A percentile compares a stretch with the other conserved stretches of the same genome.
These are phyloP conservation scores for Fundulus diaphanus DNA, from an alignment of 2,797 vertebrate genomes.

Conservation along the genomic window DNA sequence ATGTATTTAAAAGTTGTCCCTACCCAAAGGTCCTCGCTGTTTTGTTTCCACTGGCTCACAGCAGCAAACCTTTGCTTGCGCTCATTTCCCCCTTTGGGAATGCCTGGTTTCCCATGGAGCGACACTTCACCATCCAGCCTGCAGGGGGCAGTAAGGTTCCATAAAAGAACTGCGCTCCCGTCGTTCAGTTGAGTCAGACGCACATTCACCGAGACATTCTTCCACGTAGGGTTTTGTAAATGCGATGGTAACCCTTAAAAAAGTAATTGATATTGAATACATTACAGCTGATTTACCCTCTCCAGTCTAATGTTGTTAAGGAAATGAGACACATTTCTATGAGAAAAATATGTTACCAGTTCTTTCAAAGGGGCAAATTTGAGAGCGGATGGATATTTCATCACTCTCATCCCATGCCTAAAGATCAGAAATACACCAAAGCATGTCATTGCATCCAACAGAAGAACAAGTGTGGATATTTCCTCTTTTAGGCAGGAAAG, in stretches of 20 bases:
- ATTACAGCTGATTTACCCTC: background rate
- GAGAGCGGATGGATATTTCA: slow-evolving; percentile 24
- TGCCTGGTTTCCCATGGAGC: slow-evolving; percentile 72
- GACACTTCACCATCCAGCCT: slow-evolving; percentile 77
- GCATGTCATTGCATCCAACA: slow-evolving; percentile 10
- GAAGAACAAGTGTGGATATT: background rate
- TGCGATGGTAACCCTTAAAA: slow-evolving; percentile 61
- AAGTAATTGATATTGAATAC: background rate
- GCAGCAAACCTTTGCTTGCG: slow-evolving; percentile 40
- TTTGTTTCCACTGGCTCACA: slow-evolving; percentile 63
- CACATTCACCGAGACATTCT: slow-evolving; percentile 69
- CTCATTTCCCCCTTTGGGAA: slow-evolving; percentile 60
- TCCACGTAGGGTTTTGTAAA: slow-evolving; percentile 50
- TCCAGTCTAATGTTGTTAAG: background rate
- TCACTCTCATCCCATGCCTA: slow-evolving; percentile 67
- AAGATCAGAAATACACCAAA: slow-evolving; percentile 42
- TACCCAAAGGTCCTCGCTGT: slow-evolving; percentile 71
- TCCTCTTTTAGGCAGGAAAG: background rate
- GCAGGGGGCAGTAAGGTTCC: slow-evolving; percentile 84
- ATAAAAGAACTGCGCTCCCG: slow-evolving; percentile 58
- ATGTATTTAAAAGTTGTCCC: slow-evolving; percentile 6
- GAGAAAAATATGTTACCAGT: slow-evolving; percentile 51
- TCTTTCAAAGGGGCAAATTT: slow-evolving; percentile 72
- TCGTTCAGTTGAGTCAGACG: slow-evolving; percentile 31
- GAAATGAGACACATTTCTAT: background rate